Evolutionary conservation across 2,888 invertebrate genomes (phyloP).

Genomic region (Melanostoma mellinum): DNA sequence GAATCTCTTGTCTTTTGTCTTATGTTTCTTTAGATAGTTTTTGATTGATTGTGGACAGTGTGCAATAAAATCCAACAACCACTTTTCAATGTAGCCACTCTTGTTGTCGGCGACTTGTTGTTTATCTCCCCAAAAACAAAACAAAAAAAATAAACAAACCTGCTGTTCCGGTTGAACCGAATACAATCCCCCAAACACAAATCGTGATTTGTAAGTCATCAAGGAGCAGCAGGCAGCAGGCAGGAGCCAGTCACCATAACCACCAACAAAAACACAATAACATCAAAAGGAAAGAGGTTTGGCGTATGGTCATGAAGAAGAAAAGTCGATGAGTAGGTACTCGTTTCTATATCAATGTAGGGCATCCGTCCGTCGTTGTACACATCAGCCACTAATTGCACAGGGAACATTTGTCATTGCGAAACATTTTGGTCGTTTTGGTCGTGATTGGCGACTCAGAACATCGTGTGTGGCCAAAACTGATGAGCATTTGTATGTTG

Average conservation of each 20-base stretch:
- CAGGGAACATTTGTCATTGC: constrained; percentile 65
- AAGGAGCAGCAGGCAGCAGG: constrained; percentile 3
- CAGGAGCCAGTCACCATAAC: background rate
- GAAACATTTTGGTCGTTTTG: constrained; percentile 66
- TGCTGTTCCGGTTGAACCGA: constrained; percentile 50
- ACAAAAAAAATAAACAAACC: constrained; percentile 39
- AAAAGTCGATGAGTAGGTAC: constrained; percentile 47
- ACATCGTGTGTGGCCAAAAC: constrained; percentile 64
- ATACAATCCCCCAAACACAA: constrained; percentile 41
- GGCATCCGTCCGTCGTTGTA: constrained; percentile 38
- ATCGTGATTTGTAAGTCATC: constrained; percentile 61
- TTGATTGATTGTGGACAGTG: constrained; percentile 63
- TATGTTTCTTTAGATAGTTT: constrained; percentile 27
- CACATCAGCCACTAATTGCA: constrained; percentile 67
- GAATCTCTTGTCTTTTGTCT: constrained; percentile 26
- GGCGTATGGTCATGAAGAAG: constrained; percentile 23
- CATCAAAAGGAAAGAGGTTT: background rate
- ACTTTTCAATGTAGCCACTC: constrained; percentile 45
- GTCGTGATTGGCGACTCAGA: constrained; percentile 58
- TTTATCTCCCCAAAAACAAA: constrained; percentile 44
- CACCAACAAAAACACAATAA: background rate
- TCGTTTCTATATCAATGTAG: constrained; percentile 59
- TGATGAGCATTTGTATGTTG: constrained; percentile 38
- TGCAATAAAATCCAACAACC: constrained; percentile 54
- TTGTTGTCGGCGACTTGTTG: constrained; percentile 44